Percentiles rank a stretch among this genome's conserved stretches.
Evolutionary conservation across 2,113 vertebrate genomes (phyloP).

Genomic region (Piaya cayana): DNA sequence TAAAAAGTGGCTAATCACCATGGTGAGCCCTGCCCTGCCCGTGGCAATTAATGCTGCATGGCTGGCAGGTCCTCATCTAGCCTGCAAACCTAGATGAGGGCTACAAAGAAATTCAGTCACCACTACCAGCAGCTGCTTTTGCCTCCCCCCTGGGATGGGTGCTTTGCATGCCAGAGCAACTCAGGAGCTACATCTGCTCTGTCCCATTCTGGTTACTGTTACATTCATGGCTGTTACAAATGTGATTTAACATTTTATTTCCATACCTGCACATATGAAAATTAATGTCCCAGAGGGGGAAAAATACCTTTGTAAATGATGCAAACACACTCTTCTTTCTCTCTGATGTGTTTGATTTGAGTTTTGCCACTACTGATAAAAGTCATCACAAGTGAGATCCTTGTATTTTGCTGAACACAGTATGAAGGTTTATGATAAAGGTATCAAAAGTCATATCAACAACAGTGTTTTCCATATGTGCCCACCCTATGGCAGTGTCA

Average conservation of each 20-base stretch:
- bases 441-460: rapidly evolving
- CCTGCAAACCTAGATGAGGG: neutral
- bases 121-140: neutral
- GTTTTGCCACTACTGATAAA: rapidly evolving
- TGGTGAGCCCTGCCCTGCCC: slow-evolving; percentile 76
- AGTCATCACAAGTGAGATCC: neutral
- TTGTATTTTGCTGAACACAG: neutral
- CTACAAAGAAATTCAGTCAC: neutral
- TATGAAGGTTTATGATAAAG: neutral
- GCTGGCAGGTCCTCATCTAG: slow-evolving; percentile 47
- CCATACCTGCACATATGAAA: neutral
- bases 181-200: neutral
- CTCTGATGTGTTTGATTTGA: neutral
- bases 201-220: neutral
- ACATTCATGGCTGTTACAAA: neutral
- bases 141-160: neutral
- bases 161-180: neutral
- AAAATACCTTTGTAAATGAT: neutral
- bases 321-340: neutral
- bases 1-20: slow-evolving; percentile 74
- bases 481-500: rapidly evolving
- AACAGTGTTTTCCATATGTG: neutral
- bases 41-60: slow-evolving; percentile 79
- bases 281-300: neutral
- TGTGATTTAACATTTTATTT: neutral